These are phyloP conservation scores for Thunnus maccoyii DNA, from an alignment of 2,113 vertebrate genomes.

Conservation along the genomic window DNA sequence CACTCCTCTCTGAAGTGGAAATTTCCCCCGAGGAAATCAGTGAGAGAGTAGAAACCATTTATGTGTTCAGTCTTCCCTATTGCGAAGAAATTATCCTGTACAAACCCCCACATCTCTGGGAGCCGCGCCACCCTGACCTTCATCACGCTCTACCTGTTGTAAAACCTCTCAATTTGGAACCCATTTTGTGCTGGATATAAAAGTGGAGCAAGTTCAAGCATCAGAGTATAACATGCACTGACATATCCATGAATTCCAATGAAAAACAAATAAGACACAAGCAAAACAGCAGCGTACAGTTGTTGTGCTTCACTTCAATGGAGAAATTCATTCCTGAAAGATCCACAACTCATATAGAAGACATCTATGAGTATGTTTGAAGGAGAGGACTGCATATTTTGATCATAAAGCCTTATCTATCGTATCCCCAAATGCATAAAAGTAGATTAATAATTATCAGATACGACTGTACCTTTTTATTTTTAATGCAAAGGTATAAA, in stretches of 20 bases:
- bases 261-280: constrained; percentile 26
- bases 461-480: too few species aligned
- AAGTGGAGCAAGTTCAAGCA: constrained; percentile 3
- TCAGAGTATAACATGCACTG: constrained; percentile 14
- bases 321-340: too few species aligned
- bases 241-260: constrained; percentile 49
- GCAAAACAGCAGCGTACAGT: background rate
- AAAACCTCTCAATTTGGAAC: constrained; percentile 60
- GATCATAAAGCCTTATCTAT: too few species aligned
- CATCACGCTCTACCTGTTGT: constrained; percentile 51
- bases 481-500: too few species aligned
- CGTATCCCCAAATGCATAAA: too few species aligned
- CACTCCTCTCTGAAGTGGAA: constrained; percentile 61
- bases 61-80: constrained; percentile 62
- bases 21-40: constrained; percentile 74
- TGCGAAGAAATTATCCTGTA: constrained; percentile 62
- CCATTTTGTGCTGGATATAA: constrained; percentile 50
- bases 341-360: too few species aligned
- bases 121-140: constrained; percentile 60
- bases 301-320: too few species aligned
- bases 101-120: constrained; percentile 44
- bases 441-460: too few species aligned
- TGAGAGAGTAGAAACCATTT: constrained; percentile 64
- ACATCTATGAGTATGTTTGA: background rate
- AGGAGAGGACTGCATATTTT: too few species aligned